phyloP scores from a whole-genome alignment of 1,140 invertebrate genomes.

The Scaptomyza montana region DNA sequence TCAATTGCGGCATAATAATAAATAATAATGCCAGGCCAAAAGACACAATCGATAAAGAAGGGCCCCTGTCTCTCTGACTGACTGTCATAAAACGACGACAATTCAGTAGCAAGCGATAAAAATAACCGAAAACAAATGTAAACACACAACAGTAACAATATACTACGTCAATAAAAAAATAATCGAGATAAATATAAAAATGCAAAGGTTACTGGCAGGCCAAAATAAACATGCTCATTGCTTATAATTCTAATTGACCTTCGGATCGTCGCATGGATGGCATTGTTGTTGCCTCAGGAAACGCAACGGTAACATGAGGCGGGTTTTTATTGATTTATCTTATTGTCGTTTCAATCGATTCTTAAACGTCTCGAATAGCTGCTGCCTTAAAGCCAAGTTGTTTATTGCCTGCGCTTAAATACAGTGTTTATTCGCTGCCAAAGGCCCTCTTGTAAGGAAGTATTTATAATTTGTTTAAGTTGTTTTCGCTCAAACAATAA shows the following conservation, averaged over 20 bases:
- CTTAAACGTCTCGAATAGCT: slow-evolving; percentile 24
- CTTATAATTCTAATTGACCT: slow-evolving; percentile 75
- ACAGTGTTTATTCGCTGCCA: not conserved
- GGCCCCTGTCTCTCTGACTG: slow-evolving; percentile 18
- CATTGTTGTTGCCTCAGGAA: not conserved
- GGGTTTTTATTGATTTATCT: slow-evolving; percentile 64
- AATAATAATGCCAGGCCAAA: slow-evolving; percentile 61
- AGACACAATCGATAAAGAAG: slow-evolving; percentile 20
- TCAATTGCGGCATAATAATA: slow-evolving; percentile 74
- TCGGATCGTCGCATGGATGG: slow-evolving; percentile 37
- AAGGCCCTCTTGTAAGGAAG: not conserved
- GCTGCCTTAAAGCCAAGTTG: slow-evolving; percentile 41
- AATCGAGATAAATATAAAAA: slow-evolving; percentile 47
- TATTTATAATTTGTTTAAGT: not conserved
- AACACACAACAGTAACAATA: slow-evolving; percentile 30
- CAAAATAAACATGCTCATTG: slow-evolving; percentile 47
- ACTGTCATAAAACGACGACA: slow-evolving; percentile 49
- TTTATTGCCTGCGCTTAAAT: slow-evolving; percentile 20
- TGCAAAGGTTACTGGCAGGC: slow-evolving; percentile 49
- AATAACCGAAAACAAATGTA: slow-evolving; percentile 19
- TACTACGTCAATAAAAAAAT: slow-evolving; percentile 42
- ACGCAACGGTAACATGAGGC: slow-evolving; percentile 15
- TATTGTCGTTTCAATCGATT: slow-evolving; percentile 57
- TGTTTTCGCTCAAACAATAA: not conserved
- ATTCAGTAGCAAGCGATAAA: slow-evolving; percentile 21